phyloP scores from a whole-genome alignment of 2,797 vertebrate species.

The Masticophis lateralis region DNA sequence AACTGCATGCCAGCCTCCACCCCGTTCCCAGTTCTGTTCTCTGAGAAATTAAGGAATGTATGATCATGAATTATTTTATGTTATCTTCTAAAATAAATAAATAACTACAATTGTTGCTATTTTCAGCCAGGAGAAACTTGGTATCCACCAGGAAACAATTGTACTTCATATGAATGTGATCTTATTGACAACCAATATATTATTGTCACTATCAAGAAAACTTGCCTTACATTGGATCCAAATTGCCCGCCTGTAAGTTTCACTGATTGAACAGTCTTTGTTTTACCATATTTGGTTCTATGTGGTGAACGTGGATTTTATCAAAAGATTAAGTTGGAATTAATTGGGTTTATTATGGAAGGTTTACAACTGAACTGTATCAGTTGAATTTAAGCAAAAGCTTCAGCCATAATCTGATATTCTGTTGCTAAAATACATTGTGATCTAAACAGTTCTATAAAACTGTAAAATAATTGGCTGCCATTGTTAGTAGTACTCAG shows the following conservation, averaged over 20 bases:
- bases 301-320: neutral
- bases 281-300: neutral
- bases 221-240: conserved; percentile 46
- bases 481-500: neutral
- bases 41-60: neutral
- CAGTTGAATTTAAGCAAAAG: neutral
- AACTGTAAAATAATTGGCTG: neutral
- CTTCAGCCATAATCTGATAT: neutral
- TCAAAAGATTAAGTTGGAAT: neutral
- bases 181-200: conserved; percentile 30
- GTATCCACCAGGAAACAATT: conserved; percentile 52
- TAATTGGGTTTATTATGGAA: neutral
- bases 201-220: conserved; percentile 45
- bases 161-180: conserved; percentile 66
- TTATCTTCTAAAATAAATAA: conserved; percentile 20
- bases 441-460: neutral
- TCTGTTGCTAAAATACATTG: neutral
- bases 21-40: neutral
- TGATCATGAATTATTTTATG: neutral
- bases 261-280: neutral
- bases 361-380: neutral
- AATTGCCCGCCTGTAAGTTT: conserved; percentile 65
- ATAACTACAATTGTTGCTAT: conserved; percentile 9
- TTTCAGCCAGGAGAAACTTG: conserved; percentile 66
- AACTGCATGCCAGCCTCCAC: neutral